Evolutionary conservation across 2,888 invertebrate genomes (phyloP), one percentile per base, ranked within the genome.

Genomic region (Chymomyza amoena): DNA sequence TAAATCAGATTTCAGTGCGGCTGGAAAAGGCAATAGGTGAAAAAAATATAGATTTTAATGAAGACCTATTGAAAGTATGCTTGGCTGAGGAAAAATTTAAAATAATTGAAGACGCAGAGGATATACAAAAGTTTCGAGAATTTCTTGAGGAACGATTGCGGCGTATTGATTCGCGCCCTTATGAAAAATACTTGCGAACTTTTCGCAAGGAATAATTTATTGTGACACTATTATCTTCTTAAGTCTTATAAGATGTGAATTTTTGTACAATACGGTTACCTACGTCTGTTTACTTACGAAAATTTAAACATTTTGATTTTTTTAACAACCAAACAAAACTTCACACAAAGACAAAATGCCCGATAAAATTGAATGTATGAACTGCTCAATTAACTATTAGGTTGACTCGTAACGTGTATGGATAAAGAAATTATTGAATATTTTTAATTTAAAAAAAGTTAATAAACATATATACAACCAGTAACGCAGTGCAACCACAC

Each of bases 121-220:
- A 76, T 16, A 72, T 90, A 65, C 70, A 76, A 0, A 69, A 77
- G 25, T 90, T 90, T 73, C 84, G 90, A 1, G 75, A 72, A 36
- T 76, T 75, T 16, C 75, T 90, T 6, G 89, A 90, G 68, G 72
- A 74, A 4, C 80, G 78, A 10, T 45, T 90, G 1, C 72, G 73
- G 0, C 81, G 79, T 54, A 73, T 88, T 6, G 86, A 89, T 61
- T 68, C 81, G 0, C 77, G 84, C 9, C 78, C 80, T 2, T 90
- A 78, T 68, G 84, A 84, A 2, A 80, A 80, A 54, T 89, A 89
- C 64, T 15, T 59, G 4, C 68, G 67, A 7, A 78, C 83, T 0
- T 85, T 85, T 62, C 70, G 72, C 13, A 10, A 15, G 1, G 73
- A 68, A 15, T 54, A 45, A 45, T 45, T 13, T 45, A 45, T 13